These are phyloP conservation scores for Sus cebifrons DNA, from an alignment of 2,797 vertebrate species.

Conservation along the genomic window DNA sequence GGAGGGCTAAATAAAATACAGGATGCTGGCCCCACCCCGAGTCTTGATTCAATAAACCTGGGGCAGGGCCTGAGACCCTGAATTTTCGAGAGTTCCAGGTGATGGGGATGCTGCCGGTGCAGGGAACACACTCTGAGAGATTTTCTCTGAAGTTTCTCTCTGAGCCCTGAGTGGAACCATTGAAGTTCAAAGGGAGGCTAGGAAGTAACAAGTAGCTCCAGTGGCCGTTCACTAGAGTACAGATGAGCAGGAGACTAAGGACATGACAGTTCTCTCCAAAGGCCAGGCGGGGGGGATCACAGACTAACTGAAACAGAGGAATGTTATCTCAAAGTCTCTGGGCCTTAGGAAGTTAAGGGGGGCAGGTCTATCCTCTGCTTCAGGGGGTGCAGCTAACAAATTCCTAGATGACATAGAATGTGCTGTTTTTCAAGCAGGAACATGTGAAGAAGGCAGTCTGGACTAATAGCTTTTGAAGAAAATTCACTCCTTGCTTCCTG, in stretches of 20 bases:
- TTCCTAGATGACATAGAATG: fast-evolving
- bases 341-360: background rate
- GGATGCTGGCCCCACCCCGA: background rate
- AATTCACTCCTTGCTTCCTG: background rate
- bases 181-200: background rate
- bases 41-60: background rate
- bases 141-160: background rate
- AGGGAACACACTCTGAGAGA: background rate
- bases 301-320: background rate
- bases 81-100: background rate
- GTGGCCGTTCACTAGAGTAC: background rate
- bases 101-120: background rate
- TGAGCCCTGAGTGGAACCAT: background rate
- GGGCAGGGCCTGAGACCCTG: background rate
- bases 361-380: background rate
- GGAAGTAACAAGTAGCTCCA: background rate
- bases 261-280: background rate
- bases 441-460: background rate
- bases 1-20: background rate
- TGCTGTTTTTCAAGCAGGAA: background rate
- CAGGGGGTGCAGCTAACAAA: fast-evolving
- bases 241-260: background rate
- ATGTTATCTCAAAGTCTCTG: background rate
- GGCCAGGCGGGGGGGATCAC: background rate
- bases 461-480: background rate